These are phyloP conservation scores for Anarrhichthys ocellatus DNA, from an alignment of 2,113 vertebrate species.

Conservation along the genomic window DNA sequence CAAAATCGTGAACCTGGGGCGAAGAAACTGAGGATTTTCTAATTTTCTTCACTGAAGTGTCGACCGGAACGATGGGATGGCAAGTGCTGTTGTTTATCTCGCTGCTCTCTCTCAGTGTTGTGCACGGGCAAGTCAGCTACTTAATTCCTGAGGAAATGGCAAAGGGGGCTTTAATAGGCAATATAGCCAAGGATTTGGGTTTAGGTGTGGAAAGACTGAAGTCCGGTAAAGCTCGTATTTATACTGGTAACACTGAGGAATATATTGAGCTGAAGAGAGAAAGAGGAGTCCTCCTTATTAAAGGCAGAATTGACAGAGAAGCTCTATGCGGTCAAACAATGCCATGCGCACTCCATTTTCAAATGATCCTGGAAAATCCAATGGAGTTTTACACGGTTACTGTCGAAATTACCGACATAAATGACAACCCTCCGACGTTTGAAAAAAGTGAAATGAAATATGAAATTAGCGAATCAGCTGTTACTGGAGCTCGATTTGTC, in stretches of 20 bases:
- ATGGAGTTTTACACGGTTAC: slow-evolving; percentile 71
- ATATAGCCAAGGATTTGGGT: slow-evolving; percentile 65
- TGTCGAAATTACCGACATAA: slow-evolving; percentile 68
- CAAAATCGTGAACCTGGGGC: background rate
- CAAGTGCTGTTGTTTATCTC: slow-evolving; percentile 48
- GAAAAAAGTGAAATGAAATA: slow-evolving; percentile 63
- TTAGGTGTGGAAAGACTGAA: slow-evolving; percentile 71
- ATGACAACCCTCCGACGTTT: slow-evolving; percentile 79
- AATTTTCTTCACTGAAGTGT: slow-evolving; percentile 13
- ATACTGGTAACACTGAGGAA: slow-evolving; percentile 74
- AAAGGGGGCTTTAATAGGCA: slow-evolving; percentile 46
- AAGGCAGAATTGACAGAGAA: slow-evolving; percentile 73
- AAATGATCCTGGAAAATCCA: slow-evolving; percentile 74
- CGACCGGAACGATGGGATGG: slow-evolving; percentile 49
- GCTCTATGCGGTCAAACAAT: slow-evolving; percentile 59
- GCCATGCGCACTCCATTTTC: slow-evolving; percentile 69
- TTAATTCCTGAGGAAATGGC: slow-evolving; percentile 68
- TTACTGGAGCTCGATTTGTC: slow-evolving; percentile 56
- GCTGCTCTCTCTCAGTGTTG: slow-evolving; percentile 5
- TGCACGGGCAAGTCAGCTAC: slow-evolving; percentile 61
- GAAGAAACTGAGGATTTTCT: background rate
- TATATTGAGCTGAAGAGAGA: slow-evolving; percentile 75
- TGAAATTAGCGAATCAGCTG: slow-evolving; percentile 65
- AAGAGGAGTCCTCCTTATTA: slow-evolving; percentile 67
- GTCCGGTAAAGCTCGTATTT: slow-evolving; percentile 73